Evolutionary conservation across 2,888 invertebrate species (phyloP).

Genomic region (Blera fallax): DNA sequence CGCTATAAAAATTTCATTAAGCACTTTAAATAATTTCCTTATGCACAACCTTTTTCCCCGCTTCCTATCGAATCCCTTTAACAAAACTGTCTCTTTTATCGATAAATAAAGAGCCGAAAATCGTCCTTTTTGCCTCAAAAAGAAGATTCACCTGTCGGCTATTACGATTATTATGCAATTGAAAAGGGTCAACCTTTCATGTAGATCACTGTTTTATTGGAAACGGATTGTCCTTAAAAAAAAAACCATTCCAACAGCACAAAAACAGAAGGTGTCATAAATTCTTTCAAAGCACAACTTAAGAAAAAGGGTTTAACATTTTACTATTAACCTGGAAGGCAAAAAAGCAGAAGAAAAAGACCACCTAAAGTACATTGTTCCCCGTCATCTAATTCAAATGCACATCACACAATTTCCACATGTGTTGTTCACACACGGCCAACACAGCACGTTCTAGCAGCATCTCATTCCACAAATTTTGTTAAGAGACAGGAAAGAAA

Average conservation of each 20-base stretch:
- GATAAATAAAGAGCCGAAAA: slow-evolving; percentile 13
- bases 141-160: slow-evolving; percentile 50
- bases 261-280: slow-evolving; percentile 1
- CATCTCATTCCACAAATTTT: slow-evolving; percentile 11
- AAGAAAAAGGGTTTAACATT: not conserved
- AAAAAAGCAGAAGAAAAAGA: not conserved
- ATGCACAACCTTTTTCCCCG: slow-evolving; percentile 5
- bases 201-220: slow-evolving; percentile 13
- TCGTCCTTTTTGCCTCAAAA: not conserved
- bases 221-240: slow-evolving; percentile 17
- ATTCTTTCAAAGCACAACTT: not conserved
- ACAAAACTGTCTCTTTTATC: slow-evolving; percentile 40
- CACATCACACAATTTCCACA: slow-evolving; percentile 36
- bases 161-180: slow-evolving; percentile 61
- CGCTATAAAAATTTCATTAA: slow-evolving; percentile 54
- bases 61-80: slow-evolving; percentile 9
- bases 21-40: slow-evolving; percentile 70
- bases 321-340: not conserved
- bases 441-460: not conserved
- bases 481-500: not conserved
- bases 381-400: slow-evolving; percentile 44
- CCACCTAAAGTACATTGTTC: not conserved
- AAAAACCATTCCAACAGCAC: not conserved
- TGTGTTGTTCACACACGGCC: not conserved
- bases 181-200: slow-evolving; percentile 54